A percentile compares a stretch with the other conserved stretches of the same genome.
Conservation (phyloP, 2,888 invertebrate species). For the Willowsia nigromaculata region DNA sequence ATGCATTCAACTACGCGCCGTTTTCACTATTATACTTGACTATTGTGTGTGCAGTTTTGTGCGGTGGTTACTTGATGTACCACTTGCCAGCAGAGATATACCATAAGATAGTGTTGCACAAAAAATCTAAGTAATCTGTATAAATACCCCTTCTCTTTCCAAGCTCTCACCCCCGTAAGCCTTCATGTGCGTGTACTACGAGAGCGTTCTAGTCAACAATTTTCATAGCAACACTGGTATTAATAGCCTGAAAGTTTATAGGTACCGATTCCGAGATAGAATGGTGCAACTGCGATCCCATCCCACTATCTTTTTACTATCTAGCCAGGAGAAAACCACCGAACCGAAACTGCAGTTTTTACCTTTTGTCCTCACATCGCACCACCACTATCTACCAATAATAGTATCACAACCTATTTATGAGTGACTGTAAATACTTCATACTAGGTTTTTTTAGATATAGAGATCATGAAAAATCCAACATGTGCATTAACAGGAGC, state of each 20-base stretch:
- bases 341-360: constrained; percentile 50
- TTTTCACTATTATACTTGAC: no score
- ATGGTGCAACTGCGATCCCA: neutral
- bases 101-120: constrained; percentile 5
- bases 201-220: constrained; percentile 12
- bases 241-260: neutral
- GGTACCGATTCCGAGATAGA: neutral
- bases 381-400: neutral
- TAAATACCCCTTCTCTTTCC: constrained; percentile 53
- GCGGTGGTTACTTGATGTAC: constrained; percentile 25
- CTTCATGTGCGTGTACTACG: constrained; percentile 33
- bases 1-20: neutral
- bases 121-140: constrained; percentile 15
- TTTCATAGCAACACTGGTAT: neutral
- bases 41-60: neutral
- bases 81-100: constrained; percentile 34
- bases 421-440: constrained; percentile 25
- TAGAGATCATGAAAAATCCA: constrained; percentile 25
- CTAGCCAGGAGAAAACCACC: constrained; percentile 2
- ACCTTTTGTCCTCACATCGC: neutral
- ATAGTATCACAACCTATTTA: neutral
- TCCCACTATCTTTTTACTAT: constrained; percentile 35
- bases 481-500: neutral
- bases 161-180: constrained; percentile 57
- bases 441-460: constrained; percentile 10